Percentiles rank a stretch among this genome's conserved stretches.
These are phyloP conservation scores for Pristionchus exspectatus DNA, from an alignment of 2,888 invertebrate genomes.

Conservation along the genomic window DNA sequence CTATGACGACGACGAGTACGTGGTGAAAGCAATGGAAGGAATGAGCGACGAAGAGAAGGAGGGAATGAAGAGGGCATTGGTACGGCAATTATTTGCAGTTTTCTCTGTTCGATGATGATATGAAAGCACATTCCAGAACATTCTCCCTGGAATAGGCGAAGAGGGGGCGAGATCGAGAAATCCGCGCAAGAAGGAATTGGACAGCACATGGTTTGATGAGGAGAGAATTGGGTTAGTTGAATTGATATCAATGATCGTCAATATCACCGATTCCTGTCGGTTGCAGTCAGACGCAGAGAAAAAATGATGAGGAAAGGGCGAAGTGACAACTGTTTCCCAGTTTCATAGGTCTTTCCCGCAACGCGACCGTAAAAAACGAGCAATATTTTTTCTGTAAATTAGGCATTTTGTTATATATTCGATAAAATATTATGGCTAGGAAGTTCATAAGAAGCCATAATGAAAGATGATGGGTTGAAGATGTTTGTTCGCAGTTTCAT, in stretches of 20 bases:
- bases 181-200: slow-evolving; percentile 39
- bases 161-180: slow-evolving; percentile 45
- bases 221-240: slow-evolving; percentile 42
- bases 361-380: too few relatives aligned
- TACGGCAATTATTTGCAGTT: neutral
- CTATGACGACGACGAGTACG: slow-evolving; percentile 28
- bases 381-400: too few relatives aligned
- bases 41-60: slow-evolving; percentile 37
- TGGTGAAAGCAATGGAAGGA: neutral
- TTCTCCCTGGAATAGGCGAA: neutral
- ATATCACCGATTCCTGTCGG: too few relatives aligned
- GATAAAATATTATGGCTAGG: too few relatives aligned
- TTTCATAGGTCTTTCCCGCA: neutral
- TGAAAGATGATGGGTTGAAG: too few relatives aligned
- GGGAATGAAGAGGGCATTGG: slow-evolving; percentile 9
- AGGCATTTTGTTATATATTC: too few relatives aligned
- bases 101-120: neutral
- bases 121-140: neutral
- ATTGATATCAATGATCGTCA: neutral
- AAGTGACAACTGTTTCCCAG: neutral
- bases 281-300: too few relatives aligned
- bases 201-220: slow-evolving; percentile 39
- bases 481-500: neutral
- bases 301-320: too few relatives aligned
- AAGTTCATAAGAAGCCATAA: too few relatives aligned